Percentiles rank a stretch among this genome's conserved stretches.
phyloP scores from a whole-genome alignment of 2,113 vertebrate species.

The Calcarius ornatus region DNA sequence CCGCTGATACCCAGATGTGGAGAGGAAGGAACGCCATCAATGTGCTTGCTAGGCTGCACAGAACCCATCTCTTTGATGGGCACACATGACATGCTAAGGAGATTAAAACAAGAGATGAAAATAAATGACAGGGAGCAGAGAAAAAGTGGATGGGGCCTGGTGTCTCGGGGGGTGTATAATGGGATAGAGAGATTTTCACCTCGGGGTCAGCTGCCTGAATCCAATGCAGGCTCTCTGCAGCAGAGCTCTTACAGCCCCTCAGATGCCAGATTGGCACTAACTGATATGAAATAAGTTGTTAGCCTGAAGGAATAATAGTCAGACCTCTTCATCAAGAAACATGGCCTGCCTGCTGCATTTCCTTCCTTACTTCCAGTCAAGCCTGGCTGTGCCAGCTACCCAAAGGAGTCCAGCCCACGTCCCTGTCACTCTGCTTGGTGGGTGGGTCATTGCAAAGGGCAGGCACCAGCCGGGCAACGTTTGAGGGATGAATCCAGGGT shows the following conservation, averaged over 20 bases:
- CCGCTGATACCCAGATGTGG: accelerated
- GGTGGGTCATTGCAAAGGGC: background rate
- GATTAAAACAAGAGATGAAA: constrained; percentile 8
- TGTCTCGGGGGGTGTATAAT: background rate
- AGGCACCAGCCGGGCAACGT: background rate
- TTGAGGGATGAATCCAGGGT: background rate
- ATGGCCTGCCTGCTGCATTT: background rate
- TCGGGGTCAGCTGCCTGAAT: background rate
- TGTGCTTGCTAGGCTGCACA: background rate
- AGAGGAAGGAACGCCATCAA: background rate
- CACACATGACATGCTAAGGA: background rate
- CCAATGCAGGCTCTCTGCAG: accelerated
- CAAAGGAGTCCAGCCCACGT: background rate
- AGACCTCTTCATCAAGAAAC: background rate
- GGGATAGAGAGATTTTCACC: background rate
- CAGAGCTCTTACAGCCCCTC: background rate
- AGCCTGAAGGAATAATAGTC: background rate
- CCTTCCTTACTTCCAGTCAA: background rate
- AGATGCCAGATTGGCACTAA: background rate
- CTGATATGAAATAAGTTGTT: background rate
- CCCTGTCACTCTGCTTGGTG: background rate
- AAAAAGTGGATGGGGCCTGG: background rate
- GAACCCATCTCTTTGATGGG: background rate
- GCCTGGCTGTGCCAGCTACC: background rate
- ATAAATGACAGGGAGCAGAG: background rate